Conservation (phyloP, 2,797 vertebrate species). For the Nannoperca obscura region DNA sequence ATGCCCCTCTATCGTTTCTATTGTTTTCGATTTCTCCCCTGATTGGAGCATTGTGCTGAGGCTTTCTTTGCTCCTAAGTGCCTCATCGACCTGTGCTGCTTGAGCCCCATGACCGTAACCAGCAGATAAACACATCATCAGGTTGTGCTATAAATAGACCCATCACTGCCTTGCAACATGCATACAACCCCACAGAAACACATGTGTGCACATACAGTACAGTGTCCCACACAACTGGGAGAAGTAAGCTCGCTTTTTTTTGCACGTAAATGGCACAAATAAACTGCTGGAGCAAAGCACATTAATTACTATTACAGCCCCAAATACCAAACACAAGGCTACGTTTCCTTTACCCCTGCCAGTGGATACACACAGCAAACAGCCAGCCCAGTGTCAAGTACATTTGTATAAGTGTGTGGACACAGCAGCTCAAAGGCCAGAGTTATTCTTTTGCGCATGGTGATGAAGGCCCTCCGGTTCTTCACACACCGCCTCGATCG, state of each 20-base stretch:
- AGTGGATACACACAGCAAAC: constrained; percentile 14
- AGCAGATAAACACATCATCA: constrained; percentile 66
- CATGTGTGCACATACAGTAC: neutral
- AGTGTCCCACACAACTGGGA: neutral
- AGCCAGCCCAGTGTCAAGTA: constrained; percentile 19
- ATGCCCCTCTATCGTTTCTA: constrained; percentile 3
- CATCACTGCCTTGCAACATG: constrained; percentile 24
- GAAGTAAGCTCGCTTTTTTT: neutral
- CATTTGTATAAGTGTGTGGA: constrained; percentile 39
- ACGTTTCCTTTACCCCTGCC: constrained; percentile 1
- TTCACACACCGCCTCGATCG: constrained; percentile 15
- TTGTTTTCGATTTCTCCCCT: constrained; percentile 33
- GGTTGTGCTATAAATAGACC: constrained; percentile 65
- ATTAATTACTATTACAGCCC: constrained; percentile 31
- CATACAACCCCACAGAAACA: constrained; percentile 6
- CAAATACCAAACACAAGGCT: constrained; percentile 20
- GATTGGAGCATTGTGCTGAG: constrained; percentile 44
- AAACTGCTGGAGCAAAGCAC: constrained; percentile 26
- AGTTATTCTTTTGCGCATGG: constrained; percentile 27
- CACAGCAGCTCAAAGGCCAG: constrained; percentile 19
- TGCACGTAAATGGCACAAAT: constrained; percentile 5
- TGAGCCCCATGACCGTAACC: constrained; percentile 54
- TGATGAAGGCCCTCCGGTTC: constrained; percentile 34
- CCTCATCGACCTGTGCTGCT: constrained; percentile 47
- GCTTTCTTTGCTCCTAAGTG: constrained; percentile 42